Evolutionary conservation across 1,140 invertebrate genomes (phyloP).

Genomic region (Bombus confusus): DNA sequence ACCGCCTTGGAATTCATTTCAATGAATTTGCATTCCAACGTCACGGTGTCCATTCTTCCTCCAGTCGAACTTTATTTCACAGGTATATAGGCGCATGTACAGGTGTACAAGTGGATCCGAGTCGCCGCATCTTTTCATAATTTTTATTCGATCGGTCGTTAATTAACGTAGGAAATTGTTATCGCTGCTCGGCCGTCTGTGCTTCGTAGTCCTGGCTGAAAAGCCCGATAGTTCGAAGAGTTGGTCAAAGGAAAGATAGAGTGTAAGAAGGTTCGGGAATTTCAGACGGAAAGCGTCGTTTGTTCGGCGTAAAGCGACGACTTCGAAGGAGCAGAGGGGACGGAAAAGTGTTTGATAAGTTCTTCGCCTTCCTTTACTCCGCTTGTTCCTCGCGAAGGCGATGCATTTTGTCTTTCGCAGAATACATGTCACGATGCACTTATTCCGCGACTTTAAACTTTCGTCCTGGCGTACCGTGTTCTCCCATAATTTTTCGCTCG

Average conservation of each 20-base stretch:
- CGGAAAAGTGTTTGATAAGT: conserved; percentile 59
- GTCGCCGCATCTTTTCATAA: conserved; percentile 50
- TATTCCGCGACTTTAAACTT: conserved; percentile 9
- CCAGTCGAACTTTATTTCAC: not conserved
- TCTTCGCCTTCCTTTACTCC: not conserved
- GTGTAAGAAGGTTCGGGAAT: not conserved
- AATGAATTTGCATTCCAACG: conserved; percentile 75
- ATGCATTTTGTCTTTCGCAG: conserved; percentile 1
- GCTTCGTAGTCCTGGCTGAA: no score
- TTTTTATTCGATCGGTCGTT: conserved; percentile 65
- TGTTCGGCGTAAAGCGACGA: not conserved
- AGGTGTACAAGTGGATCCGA: not conserved
- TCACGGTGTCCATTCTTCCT: no score
- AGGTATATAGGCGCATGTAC: not conserved
- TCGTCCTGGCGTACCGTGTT: not conserved
- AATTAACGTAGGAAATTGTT: conserved; percentile 63
- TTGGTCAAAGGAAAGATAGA: not conserved
- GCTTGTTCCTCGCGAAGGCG: not conserved
- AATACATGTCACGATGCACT: not conserved
- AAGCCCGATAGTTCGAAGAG: not conserved
- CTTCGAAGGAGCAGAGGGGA: conserved; percentile 16
- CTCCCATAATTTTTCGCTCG: not conserved
- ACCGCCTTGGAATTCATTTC: conserved; percentile 73
- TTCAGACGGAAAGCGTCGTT: conserved; percentile 9
- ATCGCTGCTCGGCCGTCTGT: not conserved